phyloP scores from a whole-genome alignment of 2,797 vertebrate genomes.

The Amniataba percoides region DNA sequence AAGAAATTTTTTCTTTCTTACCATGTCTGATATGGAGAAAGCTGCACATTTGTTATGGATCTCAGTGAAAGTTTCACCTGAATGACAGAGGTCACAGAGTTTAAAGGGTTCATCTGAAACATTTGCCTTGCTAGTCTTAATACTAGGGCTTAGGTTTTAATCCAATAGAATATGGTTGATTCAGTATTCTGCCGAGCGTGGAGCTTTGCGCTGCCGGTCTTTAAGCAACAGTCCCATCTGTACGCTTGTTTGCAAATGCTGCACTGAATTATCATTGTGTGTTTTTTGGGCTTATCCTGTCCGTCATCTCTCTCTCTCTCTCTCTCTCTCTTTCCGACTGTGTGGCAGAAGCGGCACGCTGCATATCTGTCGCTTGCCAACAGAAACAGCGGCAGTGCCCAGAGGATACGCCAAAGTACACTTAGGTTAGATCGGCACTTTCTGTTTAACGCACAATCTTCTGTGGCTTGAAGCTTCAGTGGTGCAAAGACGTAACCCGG shows the following conservation, averaged over 20 bases:
- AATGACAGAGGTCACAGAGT: constrained; percentile 1
- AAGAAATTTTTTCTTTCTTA: constrained; percentile 34
- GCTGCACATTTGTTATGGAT: background rate
- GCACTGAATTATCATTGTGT: constrained; percentile 23
- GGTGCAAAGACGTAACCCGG: background rate
- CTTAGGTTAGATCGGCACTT: constrained; percentile 9
- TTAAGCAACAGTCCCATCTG: constrained; percentile 12
- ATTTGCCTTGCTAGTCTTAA: constrained; percentile 21
- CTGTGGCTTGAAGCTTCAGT: constrained; percentile 15
- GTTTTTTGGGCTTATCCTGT: constrained; percentile 26
- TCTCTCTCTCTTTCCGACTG: constrained; percentile 16
- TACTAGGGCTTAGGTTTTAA: constrained; percentile 52
- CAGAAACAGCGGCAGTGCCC: constrained; percentile 24
- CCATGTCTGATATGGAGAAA: constrained; percentile 3
- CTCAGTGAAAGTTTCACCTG: constrained; percentile 8
- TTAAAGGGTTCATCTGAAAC: constrained; percentile 14
- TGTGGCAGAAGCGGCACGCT: constrained; percentile 42
- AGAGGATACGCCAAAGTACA: constrained; percentile 33
- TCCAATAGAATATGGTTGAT: constrained; percentile 58
- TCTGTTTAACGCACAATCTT: background rate
- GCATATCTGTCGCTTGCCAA: constrained; percentile 45
- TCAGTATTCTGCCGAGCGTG: constrained; percentile 30
- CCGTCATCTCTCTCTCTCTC: constrained; percentile 21
- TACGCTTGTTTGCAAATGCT: constrained; percentile 19
- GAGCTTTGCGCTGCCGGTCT: constrained; percentile 7